Evolutionary conservation across 2,888 invertebrate species (phyloP).

Genomic region (Thecophora atra): DNA sequence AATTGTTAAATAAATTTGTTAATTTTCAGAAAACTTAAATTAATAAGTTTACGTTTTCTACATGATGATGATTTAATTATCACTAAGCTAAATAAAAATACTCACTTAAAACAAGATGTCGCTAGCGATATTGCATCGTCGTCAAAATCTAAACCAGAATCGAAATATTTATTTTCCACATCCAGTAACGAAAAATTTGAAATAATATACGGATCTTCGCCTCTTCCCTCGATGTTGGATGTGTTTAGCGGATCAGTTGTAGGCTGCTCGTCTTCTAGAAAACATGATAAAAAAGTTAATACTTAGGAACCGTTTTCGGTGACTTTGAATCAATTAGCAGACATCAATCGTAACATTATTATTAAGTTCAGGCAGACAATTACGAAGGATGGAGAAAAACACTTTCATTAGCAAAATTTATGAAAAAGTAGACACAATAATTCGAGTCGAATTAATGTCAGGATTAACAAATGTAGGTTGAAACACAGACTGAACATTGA

Average conservation of each 20-base stretch:
- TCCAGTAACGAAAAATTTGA: conserved; percentile 47
- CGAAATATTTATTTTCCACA: conserved; percentile 48
- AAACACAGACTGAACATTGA: no score
- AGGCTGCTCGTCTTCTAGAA: neutral
- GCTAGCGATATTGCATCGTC: conserved; percentile 49
- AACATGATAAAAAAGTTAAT: neutral
- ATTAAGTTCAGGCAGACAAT: no score
- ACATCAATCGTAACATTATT: no score
- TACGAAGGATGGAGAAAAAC: no score
- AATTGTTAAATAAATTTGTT: neutral
- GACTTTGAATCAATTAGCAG: no score
- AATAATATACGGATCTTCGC: neutral
- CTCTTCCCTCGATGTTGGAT: neutral
- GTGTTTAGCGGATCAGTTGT: neutral
- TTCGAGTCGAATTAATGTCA: no score
- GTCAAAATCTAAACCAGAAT: conserved; percentile 48
- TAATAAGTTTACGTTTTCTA: no score
- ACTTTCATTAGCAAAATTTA: no score
- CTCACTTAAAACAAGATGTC: conserved; percentile 53
- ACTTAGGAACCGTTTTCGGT: no score
- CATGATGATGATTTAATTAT: neutral
- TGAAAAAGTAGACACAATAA: no score
- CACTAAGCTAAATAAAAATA: neutral
- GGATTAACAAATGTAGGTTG: no score
- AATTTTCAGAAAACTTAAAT: neutral